phyloP scores from a whole-genome alignment of 2,888 invertebrate genomes.

The Nipponacmea schrenckii region DNA sequence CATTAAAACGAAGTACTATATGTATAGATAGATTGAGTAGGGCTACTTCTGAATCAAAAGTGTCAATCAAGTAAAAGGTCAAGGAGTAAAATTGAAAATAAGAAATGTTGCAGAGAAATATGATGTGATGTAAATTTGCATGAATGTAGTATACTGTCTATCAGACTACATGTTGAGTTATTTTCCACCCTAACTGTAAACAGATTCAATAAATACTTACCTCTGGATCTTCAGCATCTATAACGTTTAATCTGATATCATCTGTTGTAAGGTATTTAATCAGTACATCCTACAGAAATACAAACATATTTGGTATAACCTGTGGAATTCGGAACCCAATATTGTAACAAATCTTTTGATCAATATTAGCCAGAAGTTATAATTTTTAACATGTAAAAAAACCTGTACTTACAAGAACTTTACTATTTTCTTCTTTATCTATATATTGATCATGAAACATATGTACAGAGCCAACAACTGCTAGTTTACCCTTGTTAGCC shows the following conservation, averaged over 20 bases:
- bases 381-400: not conserved
- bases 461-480: slow-evolving; percentile 90
- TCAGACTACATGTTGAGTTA: no score
- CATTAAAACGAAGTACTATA: not conserved
- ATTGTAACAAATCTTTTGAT: not conserved
- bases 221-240: slow-evolving; percentile 94
- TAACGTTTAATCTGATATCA: slow-evolving; percentile 78
- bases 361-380: not conserved
- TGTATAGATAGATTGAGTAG: no score
- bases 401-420: slow-evolving; percentile 74
- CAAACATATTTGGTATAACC: not conserved
- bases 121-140: no score
- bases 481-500: slow-evolving; percentile 77
- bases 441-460: slow-evolving; percentile 93
- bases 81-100: no score
- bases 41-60: no score
- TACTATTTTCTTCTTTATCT: slow-evolving; percentile 91
- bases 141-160: no score
- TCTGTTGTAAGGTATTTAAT: slow-evolving; percentile 81
- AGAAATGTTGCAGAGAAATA: no score
- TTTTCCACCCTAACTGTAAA: no score
- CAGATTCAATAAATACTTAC: slow-evolving; percentile 69
- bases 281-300: slow-evolving; percentile 76
- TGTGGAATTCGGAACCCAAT: no score
- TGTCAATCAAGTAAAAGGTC: no score